Conservation (phyloP, 92 coral and sea anemone genomes). For the Blastomussa wellsi region DNA sequence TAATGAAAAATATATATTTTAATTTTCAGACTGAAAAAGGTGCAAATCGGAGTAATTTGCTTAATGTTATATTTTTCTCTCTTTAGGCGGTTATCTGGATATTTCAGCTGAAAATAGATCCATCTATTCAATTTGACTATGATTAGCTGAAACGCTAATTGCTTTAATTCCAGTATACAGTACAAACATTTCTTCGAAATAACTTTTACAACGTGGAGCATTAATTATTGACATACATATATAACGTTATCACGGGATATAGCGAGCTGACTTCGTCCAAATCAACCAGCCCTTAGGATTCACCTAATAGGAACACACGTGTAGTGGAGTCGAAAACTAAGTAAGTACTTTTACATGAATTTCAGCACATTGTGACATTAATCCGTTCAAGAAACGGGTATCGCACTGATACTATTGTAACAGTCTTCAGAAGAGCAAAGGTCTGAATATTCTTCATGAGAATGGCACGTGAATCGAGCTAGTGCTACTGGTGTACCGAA, state of each 20-base stretch:
- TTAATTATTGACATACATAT: background rate
- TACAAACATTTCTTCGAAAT: background rate
- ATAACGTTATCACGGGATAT: background rate
- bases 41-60: background rate
- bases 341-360: conserved; percentile 3
- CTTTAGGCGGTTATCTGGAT: background rate
- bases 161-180: background rate
- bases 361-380: background rate
- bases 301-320: too few relatives aligned
- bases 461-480: conserved; percentile 20
- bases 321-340: background rate
- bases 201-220: background rate
- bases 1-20: background rate
- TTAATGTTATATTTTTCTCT: background rate
- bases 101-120: background rate
- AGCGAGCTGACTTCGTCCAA: background rate
- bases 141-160: background rate
- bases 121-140: background rate
- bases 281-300: background rate
- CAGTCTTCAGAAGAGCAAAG: background rate
- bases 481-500: background rate
- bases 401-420: conserved; percentile 12
- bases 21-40: background rate
- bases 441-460: conserved; percentile 9
- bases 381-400: background rate